A percentile compares a stretch with the other conserved stretches of the same genome.
Conservation (phyloP, 2,113 vertebrate species). For the Melanostigma gelatinosum region DNA sequence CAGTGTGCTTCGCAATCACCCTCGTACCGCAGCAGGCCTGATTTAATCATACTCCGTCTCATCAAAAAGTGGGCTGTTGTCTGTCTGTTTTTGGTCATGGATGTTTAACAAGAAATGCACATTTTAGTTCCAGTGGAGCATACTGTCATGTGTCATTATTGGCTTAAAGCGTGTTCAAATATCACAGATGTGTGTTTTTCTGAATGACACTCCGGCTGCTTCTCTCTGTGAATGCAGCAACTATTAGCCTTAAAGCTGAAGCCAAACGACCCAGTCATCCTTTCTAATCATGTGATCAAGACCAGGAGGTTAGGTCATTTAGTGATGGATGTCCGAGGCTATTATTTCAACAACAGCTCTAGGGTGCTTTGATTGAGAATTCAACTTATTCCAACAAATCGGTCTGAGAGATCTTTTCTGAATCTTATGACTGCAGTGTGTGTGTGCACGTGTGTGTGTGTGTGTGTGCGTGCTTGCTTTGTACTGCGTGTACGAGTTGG, state of each 20-base stretch:
- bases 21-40: constrained; percentile 43
- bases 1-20: constrained; percentile 50
- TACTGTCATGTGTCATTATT: neutral
- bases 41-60: constrained; percentile 50
- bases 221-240: neutral
- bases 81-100: constrained; percentile 10
- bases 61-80: constrained; percentile 26
- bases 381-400: neutral
- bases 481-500: neutral
- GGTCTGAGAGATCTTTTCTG: neutral
- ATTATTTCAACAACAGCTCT: neutral
- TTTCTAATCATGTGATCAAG: constrained; percentile 19
- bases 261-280: neutral
- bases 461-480: neutral
- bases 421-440: neutral
- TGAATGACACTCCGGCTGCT: constrained; percentile 11
- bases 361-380: neutral
- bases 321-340: neutral
- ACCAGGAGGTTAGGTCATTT: constrained; percentile 6
- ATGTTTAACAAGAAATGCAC: neutral
- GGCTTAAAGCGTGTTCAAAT: neutral
- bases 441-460: neutral
- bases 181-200: constrained; percentile 9
- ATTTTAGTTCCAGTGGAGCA: neutral
- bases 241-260: neutral